Conservation (phyloP, 2,888 invertebrate genomes). For the Pherbina coryleti region DNA sequence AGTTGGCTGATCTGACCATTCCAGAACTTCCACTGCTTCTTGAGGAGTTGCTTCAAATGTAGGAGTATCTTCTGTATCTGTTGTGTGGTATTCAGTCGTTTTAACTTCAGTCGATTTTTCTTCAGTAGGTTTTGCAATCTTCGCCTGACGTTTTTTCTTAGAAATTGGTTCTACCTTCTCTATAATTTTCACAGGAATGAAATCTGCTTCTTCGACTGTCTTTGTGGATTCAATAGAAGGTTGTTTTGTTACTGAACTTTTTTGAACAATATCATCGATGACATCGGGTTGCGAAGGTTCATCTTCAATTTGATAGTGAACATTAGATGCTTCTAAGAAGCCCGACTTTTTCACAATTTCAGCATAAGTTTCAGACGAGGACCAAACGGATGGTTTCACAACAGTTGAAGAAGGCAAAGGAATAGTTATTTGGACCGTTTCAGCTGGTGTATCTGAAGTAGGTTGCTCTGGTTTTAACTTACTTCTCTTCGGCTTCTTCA, state of each 20-base stretch:
- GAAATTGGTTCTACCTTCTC: background rate
- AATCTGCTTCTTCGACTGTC: background rate
- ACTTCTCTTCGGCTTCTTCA: constrained; percentile 11
- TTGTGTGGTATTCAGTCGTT: constrained; percentile 19
- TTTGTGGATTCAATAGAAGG: background rate
- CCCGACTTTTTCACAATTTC: constrained; percentile 65
- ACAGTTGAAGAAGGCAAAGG: constrained; percentile 35
- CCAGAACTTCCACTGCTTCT: constrained; percentile 6
- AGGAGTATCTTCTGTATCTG: background rate
- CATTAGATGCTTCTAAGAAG: constrained; percentile 52
- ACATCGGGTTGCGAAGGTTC: background rate
- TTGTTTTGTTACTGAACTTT: background rate
- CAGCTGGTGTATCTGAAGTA: background rate
- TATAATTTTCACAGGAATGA: background rate
- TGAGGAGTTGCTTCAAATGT: constrained; percentile 2
- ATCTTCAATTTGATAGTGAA: constrained; percentile 51
- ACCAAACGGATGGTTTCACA: constrained; percentile 57
- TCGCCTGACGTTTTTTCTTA: background rate
- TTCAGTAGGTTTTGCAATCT: background rate
- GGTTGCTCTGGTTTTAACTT: background rate
- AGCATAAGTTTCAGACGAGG: constrained; percentile 64
- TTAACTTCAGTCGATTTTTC: constrained; percentile 30
- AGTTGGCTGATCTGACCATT: constrained; percentile 42
- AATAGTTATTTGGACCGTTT: background rate
- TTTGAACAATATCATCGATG: background rate